These are phyloP conservation scores for Parotia lawesii DNA, from an alignment of 2,113 vertebrate genomes.

Conservation along the genomic window DNA sequence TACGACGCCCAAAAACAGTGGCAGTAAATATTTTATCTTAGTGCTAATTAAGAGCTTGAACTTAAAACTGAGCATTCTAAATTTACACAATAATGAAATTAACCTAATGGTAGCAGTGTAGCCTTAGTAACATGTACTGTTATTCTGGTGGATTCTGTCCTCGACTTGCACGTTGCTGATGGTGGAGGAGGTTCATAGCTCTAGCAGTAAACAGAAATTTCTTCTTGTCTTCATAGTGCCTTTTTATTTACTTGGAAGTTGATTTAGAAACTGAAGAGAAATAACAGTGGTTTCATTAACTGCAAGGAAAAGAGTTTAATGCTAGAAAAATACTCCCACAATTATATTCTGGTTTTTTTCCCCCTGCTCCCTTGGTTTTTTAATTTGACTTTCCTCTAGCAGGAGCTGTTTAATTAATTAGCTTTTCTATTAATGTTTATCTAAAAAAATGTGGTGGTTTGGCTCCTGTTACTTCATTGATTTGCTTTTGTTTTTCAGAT, in stretches of 20 bases:
- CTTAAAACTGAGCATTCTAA: conserved; percentile 41
- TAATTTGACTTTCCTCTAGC: not conserved
- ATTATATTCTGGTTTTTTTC: not conserved
- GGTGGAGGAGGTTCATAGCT: not conserved
- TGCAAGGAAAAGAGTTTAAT: not conserved
- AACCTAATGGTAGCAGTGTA: not conserved
- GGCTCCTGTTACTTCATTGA: not conserved
- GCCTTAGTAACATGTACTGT: not conserved
- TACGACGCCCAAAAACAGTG: not conserved
- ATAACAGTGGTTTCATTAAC: not conserved
- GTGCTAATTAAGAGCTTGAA: conserved; percentile 58
- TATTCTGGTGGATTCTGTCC: not conserved
- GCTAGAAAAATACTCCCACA: not conserved
- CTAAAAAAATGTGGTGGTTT: not conserved
- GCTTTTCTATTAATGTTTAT: not conserved
- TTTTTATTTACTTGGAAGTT: not conserved
- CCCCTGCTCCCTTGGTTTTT: not conserved
- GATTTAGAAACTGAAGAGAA: not conserved
- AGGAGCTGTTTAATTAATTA: not conserved
- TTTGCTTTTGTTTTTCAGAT: not conserved
- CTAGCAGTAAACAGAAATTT: not conserved
- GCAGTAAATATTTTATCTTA: conserved; percentile 57
- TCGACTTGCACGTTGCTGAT: not conserved
- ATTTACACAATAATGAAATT: conserved; percentile 30
- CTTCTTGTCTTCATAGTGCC: not conserved